phyloP scores from a whole-genome alignment of 2,888 invertebrate genomes.

The Platerodrilus igneus region DNA sequence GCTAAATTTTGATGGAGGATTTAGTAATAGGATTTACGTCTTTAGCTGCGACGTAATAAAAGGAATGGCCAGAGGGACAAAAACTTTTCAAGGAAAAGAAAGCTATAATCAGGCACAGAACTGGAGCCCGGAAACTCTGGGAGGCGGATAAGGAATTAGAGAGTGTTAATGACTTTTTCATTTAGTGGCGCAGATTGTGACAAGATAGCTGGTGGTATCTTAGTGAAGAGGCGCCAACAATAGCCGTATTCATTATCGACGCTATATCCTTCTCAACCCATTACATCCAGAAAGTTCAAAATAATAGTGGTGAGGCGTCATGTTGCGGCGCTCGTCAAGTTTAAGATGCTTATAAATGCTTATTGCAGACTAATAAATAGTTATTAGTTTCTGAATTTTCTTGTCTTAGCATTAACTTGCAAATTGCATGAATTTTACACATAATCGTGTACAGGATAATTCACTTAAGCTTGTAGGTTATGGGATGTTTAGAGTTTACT shows the following conservation, averaged over 20 bases:
- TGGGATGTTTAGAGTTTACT: no score
- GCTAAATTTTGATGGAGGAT: no score
- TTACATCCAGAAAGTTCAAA: conserved; percentile 22
- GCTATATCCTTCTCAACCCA: conserved; percentile 24
- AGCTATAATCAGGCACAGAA: conserved; percentile 25
- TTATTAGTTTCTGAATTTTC: no score
- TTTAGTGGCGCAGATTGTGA: conserved; percentile 41
- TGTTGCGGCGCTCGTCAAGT: conserved; percentile 15
- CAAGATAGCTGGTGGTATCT: conserved; percentile 36
- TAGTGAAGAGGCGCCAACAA: conserved; percentile 32
- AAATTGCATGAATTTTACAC: no score
- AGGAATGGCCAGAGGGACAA: conserved; percentile 11
- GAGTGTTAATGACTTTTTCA: conserved; percentile 44
- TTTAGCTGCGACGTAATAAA: conserved; percentile 4
- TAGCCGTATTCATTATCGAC: conserved; percentile 32
- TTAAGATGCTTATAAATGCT: conserved; percentile 19
- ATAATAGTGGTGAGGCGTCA: conserved; percentile 20
- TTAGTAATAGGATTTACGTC: conserved; percentile 15
- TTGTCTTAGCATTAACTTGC: no score
- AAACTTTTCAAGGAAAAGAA: conserved; percentile 19
- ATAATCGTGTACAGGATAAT: no score
- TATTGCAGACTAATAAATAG: conserved; percentile 16
- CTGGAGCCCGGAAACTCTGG: conserved; percentile 20
- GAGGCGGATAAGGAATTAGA: conserved; percentile 32
- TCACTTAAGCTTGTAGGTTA: no score